Evolutionary conservation across 2,113 vertebrate genomes (phyloP), one percentile per base, ranked within the genome.

Genomic region (Chitala chitala): DNA sequence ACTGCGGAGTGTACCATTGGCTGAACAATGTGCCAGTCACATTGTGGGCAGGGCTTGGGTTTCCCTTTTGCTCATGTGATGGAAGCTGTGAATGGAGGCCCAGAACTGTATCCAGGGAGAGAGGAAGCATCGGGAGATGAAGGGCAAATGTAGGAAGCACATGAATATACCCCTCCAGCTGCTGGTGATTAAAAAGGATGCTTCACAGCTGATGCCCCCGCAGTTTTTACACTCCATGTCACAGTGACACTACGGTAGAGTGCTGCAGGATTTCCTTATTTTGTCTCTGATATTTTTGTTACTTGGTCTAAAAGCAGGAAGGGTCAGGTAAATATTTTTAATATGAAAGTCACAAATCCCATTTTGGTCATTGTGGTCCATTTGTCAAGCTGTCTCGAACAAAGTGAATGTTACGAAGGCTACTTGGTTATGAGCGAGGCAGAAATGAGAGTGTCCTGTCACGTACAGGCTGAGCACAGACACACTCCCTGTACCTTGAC

Each of bases 181-280:
- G n/a, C n/a, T n/a, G n/a, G n/a, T 89, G 90, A 94, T 88, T 87
- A 80, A 55, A 71, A 91, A 93, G 89, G 92, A 93, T 94, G 92
- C 86, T 83, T 85, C 86, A 85, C 88, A 92, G 95, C 93, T 92
- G 90, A 92, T 91, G 96, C 92, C 96, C 93, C 95, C 94, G 93
- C 93, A 91, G 92, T 91, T 98, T 99, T 98, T 99, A 95, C 98
- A 98, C 94, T 95, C 94, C 95, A 95, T 96, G 95, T 96, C 95
- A 93, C 92, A 92, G 92, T 92, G 93, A 95, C 91, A 90, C 96
- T 95, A 93, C 94, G 94, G 92, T 95, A 94, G 94, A 94, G 93
- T 93, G 91, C 90, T 92, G 91, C 90, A 90, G 92, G 91, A 91
- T 90, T 91, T 87, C 82, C 74, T 83, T 86, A 78, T 84, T 84